These are phyloP conservation scores for Apis florea DNA, from an alignment of 1,140 invertebrate species.

Conservation along the genomic window DNA sequence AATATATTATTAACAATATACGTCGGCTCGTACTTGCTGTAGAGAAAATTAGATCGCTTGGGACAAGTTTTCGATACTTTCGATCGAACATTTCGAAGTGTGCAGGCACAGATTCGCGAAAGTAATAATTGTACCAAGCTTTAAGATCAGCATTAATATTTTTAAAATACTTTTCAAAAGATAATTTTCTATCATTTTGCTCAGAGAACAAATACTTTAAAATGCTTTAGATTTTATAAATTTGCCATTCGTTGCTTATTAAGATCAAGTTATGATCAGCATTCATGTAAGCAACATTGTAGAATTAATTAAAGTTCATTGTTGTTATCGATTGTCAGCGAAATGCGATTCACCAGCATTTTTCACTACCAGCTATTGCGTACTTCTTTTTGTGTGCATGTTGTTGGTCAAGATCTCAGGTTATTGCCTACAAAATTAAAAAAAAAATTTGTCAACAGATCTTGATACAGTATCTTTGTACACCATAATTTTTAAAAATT, in stretches of 20 bases:
- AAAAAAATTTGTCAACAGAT: neutral
- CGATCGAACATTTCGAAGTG: conserved; percentile 25
- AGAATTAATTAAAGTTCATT: neutral
- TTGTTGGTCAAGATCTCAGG: conserved; percentile 4
- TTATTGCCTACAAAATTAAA: neutral
- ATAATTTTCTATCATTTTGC: neutral
- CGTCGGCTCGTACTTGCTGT: neutral
- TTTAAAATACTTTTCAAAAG: neutral
- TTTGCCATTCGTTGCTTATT: neutral
- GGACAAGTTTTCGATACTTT: conserved; percentile 9
- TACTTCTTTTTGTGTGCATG: neutral
- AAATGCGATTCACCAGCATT: neutral
- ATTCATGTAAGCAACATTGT: neutral
- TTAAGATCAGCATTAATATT: neutral
- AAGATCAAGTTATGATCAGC: neutral
- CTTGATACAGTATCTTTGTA: neutral
- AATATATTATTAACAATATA: conserved; percentile 12
- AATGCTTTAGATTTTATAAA: neutral
- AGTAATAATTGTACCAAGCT: neutral
- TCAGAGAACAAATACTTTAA: neutral
- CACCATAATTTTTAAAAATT: neutral
- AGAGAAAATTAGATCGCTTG: neutral
- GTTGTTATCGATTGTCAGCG: neutral
- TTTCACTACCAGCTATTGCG: neutral
- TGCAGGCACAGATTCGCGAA: conserved; percentile 19